These are phyloP conservation scores for Rhopalosiphum maidis DNA, from an alignment of 1,140 invertebrate species.

Conservation along the genomic window DNA sequence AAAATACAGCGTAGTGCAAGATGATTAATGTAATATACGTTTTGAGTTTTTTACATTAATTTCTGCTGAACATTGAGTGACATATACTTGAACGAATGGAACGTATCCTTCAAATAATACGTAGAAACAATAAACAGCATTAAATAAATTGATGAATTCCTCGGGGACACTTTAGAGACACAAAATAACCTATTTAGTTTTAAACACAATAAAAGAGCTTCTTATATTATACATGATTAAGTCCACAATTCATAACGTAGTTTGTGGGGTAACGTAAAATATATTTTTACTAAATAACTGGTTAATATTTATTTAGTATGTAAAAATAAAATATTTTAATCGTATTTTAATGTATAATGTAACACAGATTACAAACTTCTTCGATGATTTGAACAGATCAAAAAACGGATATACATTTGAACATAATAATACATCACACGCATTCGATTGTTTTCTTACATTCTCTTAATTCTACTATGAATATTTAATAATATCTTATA, in stretches of 20 bases:
- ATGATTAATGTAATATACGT: too few relatives aligned
- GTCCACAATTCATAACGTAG: neutral
- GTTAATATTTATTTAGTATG: neutral
- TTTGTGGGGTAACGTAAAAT: neutral
- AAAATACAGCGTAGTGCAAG: too few relatives aligned
- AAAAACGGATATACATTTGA: too few relatives aligned
- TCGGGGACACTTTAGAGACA: neutral
- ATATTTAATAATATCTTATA: too few relatives aligned
- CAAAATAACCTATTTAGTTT: neutral
- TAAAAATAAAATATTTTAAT: neutral
- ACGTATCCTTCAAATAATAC: neutral
- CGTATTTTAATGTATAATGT: neutral
- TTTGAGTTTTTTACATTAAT: too few relatives aligned
- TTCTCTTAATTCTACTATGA: too few relatives aligned
- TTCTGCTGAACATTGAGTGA: too few relatives aligned
- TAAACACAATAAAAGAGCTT: neutral
- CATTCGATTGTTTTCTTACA: too few relatives aligned
- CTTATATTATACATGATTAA: neutral
- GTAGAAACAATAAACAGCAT: neutral
- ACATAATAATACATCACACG: too few relatives aligned
- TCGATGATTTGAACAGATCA: neutral
- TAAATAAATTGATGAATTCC: neutral
- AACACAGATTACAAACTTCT: too few relatives aligned
- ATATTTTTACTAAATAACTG: neutral
- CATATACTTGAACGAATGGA: too few relatives aligned